Conservation (phyloP, 2,113 vertebrate genomes). For the Sigmodon hispidus region DNA sequence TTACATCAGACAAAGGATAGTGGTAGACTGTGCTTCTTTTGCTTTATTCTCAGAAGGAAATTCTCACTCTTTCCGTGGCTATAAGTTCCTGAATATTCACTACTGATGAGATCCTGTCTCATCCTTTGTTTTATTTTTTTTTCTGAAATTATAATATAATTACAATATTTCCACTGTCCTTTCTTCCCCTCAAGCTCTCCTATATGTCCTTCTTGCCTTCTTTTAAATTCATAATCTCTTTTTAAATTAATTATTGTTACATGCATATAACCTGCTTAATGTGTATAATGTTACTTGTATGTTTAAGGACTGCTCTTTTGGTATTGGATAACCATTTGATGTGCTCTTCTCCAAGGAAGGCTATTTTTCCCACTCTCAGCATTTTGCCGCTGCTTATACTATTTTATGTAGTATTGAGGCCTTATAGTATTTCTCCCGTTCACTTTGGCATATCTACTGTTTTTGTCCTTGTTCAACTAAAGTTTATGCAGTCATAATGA, state of each 20-base stretch:
- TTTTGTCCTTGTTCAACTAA: not conserved
- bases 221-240: not conserved
- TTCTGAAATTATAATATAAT: not conserved
- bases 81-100: rapidly evolving
- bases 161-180: not conserved
- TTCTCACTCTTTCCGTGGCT: too few species aligned
- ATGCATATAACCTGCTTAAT: not conserved
- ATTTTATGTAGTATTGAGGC: not conserved
- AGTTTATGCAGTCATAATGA: not conserved
- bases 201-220: not conserved
- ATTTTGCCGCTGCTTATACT: not conserved
- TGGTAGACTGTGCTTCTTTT: not conserved
- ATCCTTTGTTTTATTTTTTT: not conserved
- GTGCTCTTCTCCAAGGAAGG: not conserved
- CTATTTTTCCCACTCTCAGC: not conserved
- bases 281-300: not conserved
- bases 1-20: not conserved
- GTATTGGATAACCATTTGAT: not conserved
- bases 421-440: not conserved
- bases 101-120: not conserved
- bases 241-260: not conserved
- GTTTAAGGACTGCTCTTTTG: not conserved
- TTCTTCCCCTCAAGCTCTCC: not conserved
- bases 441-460: not conserved
- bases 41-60: not conserved